phyloP scores from a whole-genome alignment of 2,888 invertebrate genomes.

The Patella pellucida region DNA sequence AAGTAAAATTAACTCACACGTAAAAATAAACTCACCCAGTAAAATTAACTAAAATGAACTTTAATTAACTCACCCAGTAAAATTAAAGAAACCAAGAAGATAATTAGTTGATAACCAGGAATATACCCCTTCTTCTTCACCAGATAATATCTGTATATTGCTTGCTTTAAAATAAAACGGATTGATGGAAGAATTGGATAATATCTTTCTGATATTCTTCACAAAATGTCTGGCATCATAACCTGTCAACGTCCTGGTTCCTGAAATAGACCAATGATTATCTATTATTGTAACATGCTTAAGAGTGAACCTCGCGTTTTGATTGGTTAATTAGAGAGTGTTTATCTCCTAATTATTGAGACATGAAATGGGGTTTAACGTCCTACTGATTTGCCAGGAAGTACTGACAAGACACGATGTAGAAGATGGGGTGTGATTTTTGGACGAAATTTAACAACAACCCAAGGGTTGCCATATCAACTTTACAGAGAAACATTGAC shows the following conservation, averaged over 20 bases:
- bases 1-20: background rate
- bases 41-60: too few species aligned
- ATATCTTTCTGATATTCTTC: slow-evolving; percentile 35
- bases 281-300: too few species aligned
- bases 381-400: too few species aligned
- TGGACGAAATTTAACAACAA: too few species aligned
- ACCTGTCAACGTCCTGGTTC: slow-evolving; percentile 70
- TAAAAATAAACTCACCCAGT: background rate
- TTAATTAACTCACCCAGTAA: slow-evolving; percentile 45
- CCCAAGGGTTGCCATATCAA: too few species aligned
- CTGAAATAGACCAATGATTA: slow-evolving; percentile 42
- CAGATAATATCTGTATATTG: slow-evolving; percentile 72
- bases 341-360: too few species aligned
- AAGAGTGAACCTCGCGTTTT: too few species aligned
- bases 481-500: too few species aligned
- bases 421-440: too few species aligned
- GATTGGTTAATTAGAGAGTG: too few species aligned
- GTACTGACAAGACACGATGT: too few species aligned
- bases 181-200: slow-evolving; percentile 44
- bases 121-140: slow-evolving; percentile 74
- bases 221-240: slow-evolving; percentile 46
- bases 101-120: slow-evolving; percentile 75
- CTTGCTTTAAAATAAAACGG: slow-evolving; percentile 65
- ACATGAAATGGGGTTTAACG: too few species aligned
- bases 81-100: slow-evolving; percentile 58